Conservation (phyloP, 2,797 vertebrate species). For the Hoplostethus mediterraneus region DNA sequence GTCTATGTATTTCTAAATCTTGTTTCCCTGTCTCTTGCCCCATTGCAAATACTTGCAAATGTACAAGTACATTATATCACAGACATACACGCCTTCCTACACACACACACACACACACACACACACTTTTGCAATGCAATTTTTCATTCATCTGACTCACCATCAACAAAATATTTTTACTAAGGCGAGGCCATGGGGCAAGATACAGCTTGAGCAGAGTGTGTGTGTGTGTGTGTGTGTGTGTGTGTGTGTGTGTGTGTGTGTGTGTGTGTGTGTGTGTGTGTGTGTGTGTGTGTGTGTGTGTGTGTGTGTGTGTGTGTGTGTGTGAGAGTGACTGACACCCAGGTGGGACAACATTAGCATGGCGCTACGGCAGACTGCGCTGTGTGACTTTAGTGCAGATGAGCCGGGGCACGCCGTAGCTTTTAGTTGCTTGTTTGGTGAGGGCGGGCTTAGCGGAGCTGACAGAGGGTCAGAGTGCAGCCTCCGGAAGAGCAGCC, state of each 20-base stretch:
- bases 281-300: constrained; percentile 50
- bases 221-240: constrained; percentile 6
- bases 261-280: too few species aligned
- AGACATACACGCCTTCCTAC: neutral
- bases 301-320: neutral
- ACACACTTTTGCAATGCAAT: neutral
- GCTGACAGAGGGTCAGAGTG: constrained; percentile 15
- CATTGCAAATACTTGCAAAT: neutral
- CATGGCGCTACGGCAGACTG: neutral
- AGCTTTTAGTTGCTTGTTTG: constrained; percentile 18
- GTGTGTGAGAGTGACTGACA: constrained; percentile 19
- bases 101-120: constrained; percentile 15
- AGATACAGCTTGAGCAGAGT: constrained; percentile 60
- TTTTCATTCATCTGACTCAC: constrained; percentile 12
- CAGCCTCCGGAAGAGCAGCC: neutral
- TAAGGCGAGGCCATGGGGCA: constrained; percentile 44
- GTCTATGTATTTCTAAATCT: too few species aligned
- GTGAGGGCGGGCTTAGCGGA: neutral
- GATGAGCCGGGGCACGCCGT: constrained; percentile 11
- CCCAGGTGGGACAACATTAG: constrained; percentile 36
- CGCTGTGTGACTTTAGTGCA: constrained; percentile 13
- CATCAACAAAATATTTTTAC: constrained; percentile 45
- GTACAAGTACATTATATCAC: constrained; percentile 19
- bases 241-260: too few species aligned
- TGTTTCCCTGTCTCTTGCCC: too few species aligned